Percentiles rank a stretch among this genome's conserved stretches.
Conservation (phyloP, 2,888 invertebrate genomes). For the Andrena minutula region DNA sequence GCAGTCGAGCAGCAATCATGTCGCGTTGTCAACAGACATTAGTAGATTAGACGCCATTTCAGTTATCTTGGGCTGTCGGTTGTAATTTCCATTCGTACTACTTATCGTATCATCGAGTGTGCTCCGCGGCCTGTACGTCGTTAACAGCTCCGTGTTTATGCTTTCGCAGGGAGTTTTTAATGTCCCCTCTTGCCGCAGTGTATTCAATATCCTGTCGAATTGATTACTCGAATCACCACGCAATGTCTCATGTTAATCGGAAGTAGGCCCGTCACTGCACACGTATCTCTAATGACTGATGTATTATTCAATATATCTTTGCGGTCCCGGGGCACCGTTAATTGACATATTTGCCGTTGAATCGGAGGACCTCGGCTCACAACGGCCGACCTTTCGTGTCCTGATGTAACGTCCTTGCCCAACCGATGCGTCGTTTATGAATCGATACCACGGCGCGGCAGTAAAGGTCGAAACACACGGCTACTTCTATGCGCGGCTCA, state of each 20-base stretch:
- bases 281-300: conserved; percentile 35
- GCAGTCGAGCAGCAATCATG: neutral
- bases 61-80: conserved; percentile 29
- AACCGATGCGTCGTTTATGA: conserved; percentile 44
- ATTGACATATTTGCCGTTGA: conserved; percentile 49
- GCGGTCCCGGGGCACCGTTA: conserved; percentile 35
- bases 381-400: conserved; percentile 54
- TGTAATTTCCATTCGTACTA: conserved; percentile 22
- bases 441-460: conserved; percentile 44
- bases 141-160: neutral
- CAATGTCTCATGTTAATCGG: conserved; percentile 32
- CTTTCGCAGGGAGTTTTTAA: neutral
- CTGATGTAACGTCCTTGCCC: conserved; percentile 53
- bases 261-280: conserved; percentile 8
- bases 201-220: neutral
- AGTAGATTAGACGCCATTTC: conserved; percentile 23
- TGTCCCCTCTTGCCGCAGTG: neutral
- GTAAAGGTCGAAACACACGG: conserved; percentile 30
- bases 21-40: conserved; percentile 11
- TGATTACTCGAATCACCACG: conserved; percentile 10
- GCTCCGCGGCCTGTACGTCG: neutral
- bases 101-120: conserved; percentile 25
- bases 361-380: conserved; percentile 23
- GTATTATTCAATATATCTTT: conserved; percentile 52
- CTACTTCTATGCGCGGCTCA: neutral